These are phyloP conservation scores for Intellagama lesueurii DNA, from an alignment of 2,797 vertebrate genomes.

Conservation along the genomic window DNA sequence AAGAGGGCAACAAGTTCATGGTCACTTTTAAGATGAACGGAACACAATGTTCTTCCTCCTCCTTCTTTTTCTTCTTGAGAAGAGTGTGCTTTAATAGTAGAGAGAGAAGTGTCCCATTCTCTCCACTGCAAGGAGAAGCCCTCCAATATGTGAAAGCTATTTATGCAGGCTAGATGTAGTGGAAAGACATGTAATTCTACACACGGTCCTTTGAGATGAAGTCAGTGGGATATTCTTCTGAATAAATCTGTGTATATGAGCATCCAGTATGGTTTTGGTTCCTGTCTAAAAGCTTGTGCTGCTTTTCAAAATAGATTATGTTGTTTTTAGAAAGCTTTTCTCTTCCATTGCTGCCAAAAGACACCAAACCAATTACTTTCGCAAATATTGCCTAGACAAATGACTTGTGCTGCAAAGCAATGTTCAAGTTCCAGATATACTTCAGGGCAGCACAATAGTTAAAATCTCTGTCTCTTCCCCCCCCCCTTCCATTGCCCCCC, in stretches of 20 bases:
- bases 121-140: not conserved
- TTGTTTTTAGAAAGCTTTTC: slow-evolving; percentile 37
- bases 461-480: slow-evolving; percentile 68
- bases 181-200: not conserved
- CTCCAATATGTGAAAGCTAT: not conserved
- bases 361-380: slow-evolving; percentile 36
- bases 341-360: slow-evolving; percentile 42
- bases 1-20: not conserved
- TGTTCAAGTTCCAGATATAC: slow-evolving; percentile 71
- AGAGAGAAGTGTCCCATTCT: not conserved
- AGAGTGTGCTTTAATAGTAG: not conserved
- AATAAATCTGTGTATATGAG: slow-evolving; percentile 20
- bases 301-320: slow-evolving; percentile 42
- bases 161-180: not conserved
- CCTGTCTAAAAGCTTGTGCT: slow-evolving; percentile 47
- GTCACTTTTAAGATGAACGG: not conserved
- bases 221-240: not conserved
- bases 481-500: slow-evolving; percentile 31
- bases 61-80: not conserved
- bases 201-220: not conserved
- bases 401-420: slow-evolving; percentile 59
- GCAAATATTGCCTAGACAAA: slow-evolving; percentile 40
- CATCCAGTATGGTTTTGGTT: slow-evolving; percentile 50
- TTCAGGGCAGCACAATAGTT: slow-evolving; percentile 70
- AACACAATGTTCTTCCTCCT: not conserved